phyloP scores from a whole-genome alignment of 2,113 vertebrate species.

The Gorsachius goisagi region DNA sequence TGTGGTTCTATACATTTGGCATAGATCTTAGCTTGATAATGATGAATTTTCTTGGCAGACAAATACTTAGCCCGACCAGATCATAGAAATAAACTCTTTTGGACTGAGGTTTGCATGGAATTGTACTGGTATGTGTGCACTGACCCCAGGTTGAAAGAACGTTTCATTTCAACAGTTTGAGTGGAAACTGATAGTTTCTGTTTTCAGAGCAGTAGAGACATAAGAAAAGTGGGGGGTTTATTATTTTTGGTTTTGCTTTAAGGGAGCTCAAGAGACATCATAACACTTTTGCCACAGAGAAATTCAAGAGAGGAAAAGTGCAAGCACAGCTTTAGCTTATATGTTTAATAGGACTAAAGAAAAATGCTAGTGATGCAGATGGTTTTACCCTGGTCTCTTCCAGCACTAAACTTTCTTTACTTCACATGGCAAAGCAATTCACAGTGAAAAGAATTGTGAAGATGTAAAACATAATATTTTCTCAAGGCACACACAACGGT shows the following conservation, averaged over 20 bases:
- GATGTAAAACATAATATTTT: background rate
- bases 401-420: background rate
- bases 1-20: conserved; percentile 34
- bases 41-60: conserved; percentile 65
- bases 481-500: background rate
- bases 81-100: conserved; percentile 56
- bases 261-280: conserved; percentile 22
- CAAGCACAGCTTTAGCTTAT: background rate
- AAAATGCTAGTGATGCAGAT: background rate
- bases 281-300: background rate
- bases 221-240: background rate
- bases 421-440: background rate
- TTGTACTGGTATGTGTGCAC: background rate
- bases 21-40: background rate
- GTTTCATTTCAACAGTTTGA: conserved; percentile 35
- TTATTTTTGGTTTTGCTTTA: conserved; percentile 29
- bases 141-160: conserved; percentile 50
- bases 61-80: conserved; percentile 35
- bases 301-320: background rate
- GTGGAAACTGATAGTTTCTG: conserved; percentile 36
- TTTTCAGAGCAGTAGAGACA: conserved; percentile 38
- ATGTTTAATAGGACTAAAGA: background rate
- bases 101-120: conserved; percentile 23
- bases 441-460: background rate
- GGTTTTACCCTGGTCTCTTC: background rate